Base-by-base conservation (phyloP, 2,797 vertebrate genomes). In the Acestrorhynchus altus region DNA sequence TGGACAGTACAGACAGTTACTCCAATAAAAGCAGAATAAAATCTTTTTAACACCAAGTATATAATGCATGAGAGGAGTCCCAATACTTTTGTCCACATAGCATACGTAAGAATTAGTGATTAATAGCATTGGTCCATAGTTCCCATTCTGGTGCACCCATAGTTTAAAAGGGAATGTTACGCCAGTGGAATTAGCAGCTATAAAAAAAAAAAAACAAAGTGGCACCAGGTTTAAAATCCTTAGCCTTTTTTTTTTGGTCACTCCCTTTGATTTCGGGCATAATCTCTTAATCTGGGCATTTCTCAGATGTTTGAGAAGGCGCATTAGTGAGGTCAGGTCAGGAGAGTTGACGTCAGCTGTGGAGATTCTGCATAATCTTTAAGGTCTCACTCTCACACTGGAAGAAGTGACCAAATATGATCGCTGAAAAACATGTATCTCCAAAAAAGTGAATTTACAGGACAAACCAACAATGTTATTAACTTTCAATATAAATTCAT, bases 211-310 rank as follows among this genome's bases (percentile, higher is more conserved):
- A 24, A 11, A 60, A 13, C n/a, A 18, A 15, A 49, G 13, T 4
- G 6, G 11, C 18, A 57, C 10, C 18, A 11, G 24, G 61, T 24
- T 10, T 0, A 40, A 56, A 60, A 28, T 10, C 12, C 44, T 39
- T 44, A 15, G 15, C 39, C 51, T 24, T 51, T 26, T 81, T 87
- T 81, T 80, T 81, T 80, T 76, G 59, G 59, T 69, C 11, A 35
- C 79, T 85, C 47, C 18, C 39, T 69, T 77, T 77, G 61, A 82
- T 86, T 77, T 77, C 60, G 65, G 85, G 68, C 3, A 76, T 83
- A 88, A 90, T 88, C 87, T 78, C 80, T 87, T 83, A 81, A 87
- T 76, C 76, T 65, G 22, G 81, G 47, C 44, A 76, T 85, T 74
- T 79, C 71, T 86, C 72, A 86, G 79, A 88, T 83, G 79, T 76